phyloP scores from a whole-genome alignment of 2,113 vertebrate species.

The Rallus limicola region DNA sequence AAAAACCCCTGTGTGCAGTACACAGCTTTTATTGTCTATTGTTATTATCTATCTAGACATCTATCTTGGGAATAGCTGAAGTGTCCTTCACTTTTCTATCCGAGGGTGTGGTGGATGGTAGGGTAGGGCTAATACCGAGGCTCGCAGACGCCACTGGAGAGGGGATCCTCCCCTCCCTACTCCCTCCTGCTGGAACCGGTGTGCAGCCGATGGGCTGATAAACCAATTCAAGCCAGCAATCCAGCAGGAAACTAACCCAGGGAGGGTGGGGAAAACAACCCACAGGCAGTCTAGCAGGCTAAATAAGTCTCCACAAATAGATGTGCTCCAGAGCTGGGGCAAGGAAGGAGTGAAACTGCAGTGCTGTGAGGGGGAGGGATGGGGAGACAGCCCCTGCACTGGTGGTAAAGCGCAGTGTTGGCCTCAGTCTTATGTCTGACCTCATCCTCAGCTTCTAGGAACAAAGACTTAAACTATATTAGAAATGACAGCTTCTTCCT shows the following conservation, averaged over 20 bases:
- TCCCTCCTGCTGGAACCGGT: not conserved
- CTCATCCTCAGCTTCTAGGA: slow-evolving; percentile 4
- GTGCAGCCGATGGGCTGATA: not conserved
- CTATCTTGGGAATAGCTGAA: slow-evolving; percentile 28
- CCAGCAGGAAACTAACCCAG: not conserved
- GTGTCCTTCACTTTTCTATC: slow-evolving; percentile 10
- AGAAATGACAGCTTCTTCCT: not conserved
- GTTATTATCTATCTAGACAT: slow-evolving; percentile 36
- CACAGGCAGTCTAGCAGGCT: accelerated
- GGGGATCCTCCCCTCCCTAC: not conserved
- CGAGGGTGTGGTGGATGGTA: slow-evolving; percentile 23
- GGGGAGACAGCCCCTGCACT: not conserved
- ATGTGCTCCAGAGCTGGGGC: not conserved
- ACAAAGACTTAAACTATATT: not conserved
- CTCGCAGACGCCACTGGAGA: not conserved
- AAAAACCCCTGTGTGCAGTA: not conserved
- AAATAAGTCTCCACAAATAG: not conserved
- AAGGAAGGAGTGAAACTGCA: not conserved
- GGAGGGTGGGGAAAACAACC: not conserved
- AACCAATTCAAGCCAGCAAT: not conserved
- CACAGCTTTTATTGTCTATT: slow-evolving; percentile 40
- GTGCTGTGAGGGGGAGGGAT: not conserved
- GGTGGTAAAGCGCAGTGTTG: not conserved
- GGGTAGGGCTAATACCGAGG: not conserved
- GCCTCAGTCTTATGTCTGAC: not conserved